Percentiles rank a stretch among this genome's conserved stretches.
Conservation (phyloP, 2,888 invertebrate species). For the Eudemis profundana region DNA sequence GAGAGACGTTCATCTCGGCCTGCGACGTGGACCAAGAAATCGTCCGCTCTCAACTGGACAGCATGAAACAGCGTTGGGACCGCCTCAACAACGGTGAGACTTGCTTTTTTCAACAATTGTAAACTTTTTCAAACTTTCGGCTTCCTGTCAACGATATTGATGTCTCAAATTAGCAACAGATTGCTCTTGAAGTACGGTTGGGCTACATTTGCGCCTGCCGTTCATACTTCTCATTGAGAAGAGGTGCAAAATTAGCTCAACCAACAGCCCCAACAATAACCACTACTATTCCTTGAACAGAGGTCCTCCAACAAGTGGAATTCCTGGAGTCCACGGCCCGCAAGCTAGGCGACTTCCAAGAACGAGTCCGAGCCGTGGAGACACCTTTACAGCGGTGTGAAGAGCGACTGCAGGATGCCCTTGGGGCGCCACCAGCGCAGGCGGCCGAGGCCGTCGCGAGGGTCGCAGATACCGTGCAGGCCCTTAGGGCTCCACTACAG, state of each 20-base stretch:
- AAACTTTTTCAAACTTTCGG: no score
- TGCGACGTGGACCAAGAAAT: constrained; percentile 97
- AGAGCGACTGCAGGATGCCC: constrained; percentile 88
- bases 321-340: constrained; percentile 93
- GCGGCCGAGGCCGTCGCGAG: constrained; percentile 95
- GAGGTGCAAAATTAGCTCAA: no score
- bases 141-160: no score
- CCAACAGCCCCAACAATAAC: neutral
- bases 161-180: no score
- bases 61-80: constrained; percentile 96
- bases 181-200: no score
- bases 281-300: constrained; percentile 61
- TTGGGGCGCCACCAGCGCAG: constrained; percentile 88
- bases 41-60: constrained; percentile 92
- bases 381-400: constrained; percentile 95
- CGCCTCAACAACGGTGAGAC: constrained; percentile 91
- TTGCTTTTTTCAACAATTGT: neutral
- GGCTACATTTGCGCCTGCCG: no score
- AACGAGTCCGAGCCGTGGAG: constrained; percentile 93
- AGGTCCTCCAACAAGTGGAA: constrained; percentile 90
- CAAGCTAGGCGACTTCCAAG: constrained; percentile 93
- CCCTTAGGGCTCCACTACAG: constrained; percentile 90
- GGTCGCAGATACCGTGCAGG: constrained; percentile 92
- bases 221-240: no score
- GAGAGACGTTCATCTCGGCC: constrained; percentile 94